Evolutionary conservation across 1,140 invertebrate species (phyloP).

Genomic region (Teleogryllus occipitalis): DNA sequence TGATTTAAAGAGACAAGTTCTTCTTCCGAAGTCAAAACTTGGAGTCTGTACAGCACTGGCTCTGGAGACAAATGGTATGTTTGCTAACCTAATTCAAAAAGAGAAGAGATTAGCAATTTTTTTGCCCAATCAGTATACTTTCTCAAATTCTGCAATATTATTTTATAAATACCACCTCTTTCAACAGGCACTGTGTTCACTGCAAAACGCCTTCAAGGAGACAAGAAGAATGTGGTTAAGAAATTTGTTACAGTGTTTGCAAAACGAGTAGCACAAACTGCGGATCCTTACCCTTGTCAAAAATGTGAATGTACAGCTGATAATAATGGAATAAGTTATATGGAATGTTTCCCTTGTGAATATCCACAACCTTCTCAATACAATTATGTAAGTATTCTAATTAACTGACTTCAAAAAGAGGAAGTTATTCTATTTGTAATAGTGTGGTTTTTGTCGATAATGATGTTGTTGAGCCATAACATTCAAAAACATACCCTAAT

Average conservation of each 20-base stretch:
- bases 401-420: background rate
- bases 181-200: conserved; percentile 49
- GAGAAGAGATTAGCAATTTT: background rate
- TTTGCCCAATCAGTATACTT: background rate
- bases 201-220: conserved; percentile 47
- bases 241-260: conserved; percentile 61
- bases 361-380: conserved; percentile 42
- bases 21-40: conserved; percentile 60
- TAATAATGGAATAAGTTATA: conserved; percentile 52
- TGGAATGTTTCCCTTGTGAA: conserved; percentile 52
- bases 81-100: too few relatives aligned
- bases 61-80: conserved; percentile 69
- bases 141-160: background rate
- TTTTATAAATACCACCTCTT: too few relatives aligned
- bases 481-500: too few relatives aligned
- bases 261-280: conserved; percentile 53
- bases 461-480: background rate
- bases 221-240: conserved; percentile 48
- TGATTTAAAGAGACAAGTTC: conserved; percentile 59
- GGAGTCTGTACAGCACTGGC: conserved; percentile 74
- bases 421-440: background rate
- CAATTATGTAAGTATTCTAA: conserved; percentile 40
- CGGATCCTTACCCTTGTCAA: conserved; percentile 53
- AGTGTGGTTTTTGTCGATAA: background rate
- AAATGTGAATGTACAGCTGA: conserved; percentile 63